Percentiles rank a stretch among this genome's conserved stretches.
phyloP scores from a whole-genome alignment of 2,113 vertebrate genomes.

The Circaetus gallicus region DNA sequence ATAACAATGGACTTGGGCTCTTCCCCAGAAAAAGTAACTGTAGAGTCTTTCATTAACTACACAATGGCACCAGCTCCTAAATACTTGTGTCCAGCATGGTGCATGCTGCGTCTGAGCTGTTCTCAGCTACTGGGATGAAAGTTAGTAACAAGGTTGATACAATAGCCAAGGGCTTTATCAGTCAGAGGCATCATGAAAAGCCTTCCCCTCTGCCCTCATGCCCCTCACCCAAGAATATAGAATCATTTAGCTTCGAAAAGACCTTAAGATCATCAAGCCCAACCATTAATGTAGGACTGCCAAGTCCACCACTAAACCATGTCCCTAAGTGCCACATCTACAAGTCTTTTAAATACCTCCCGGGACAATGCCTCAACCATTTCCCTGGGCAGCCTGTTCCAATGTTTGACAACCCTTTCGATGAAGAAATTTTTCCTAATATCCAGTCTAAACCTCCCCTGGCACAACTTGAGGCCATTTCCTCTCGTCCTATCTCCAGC shows the following conservation, averaged over 20 bases:
- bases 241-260: neutral
- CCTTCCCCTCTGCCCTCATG: neutral
- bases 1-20: neutral
- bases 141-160: neutral
- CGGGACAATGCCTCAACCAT: too few relatives aligned
- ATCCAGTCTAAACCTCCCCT: too few relatives aligned
- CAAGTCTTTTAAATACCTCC: too few relatives aligned
- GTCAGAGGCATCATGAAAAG: neutral
- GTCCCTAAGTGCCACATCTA: too few relatives aligned
- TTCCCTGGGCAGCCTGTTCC: too few relatives aligned
- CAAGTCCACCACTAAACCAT: too few relatives aligned
- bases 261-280: too few relatives aligned
- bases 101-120: neutral
- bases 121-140: neutral
- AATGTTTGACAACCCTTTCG: too few relatives aligned
- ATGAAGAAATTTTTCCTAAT: too few relatives aligned
- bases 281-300: too few relatives aligned
- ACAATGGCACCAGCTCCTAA: neutral
- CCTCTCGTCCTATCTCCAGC: fast-evolving
- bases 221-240: neutral
- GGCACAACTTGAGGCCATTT: too few relatives aligned
- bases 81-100: neutral
- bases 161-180: neutral
- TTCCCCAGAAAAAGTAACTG: neutral
- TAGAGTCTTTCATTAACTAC: neutral